Base-by-base conservation (phyloP, 1,140 invertebrate genomes). In the Coelopa frigida region DNA sequence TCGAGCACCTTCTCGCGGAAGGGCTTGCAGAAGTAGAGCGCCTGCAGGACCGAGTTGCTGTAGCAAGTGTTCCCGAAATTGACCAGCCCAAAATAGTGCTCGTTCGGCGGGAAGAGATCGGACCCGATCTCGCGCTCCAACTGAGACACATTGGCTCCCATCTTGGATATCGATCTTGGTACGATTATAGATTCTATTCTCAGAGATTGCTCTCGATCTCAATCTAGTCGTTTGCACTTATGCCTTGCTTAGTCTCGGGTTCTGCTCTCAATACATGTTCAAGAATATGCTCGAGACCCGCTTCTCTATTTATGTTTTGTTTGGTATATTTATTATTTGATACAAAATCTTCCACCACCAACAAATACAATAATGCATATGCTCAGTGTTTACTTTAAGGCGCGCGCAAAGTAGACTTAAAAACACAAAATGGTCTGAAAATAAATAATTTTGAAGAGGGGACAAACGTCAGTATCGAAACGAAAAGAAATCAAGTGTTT, bases 51-150 rank as follows among this genome's bases (percentile, higher is more conserved):
- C 31, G 94, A 98, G 75, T 99, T 99, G 70, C 94, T 97, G 68
- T 99, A 99, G 73, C 97, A 99, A 8, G 97, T 99, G 74, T 99
- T 99, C 44, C 97, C 97, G 82, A 99, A 99, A 83, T 97, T 98
- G 50, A 97, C 91, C 75, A 98, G 80, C 68, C 94, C 94, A 80
- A 98, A 98, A 72, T 96, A 98, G 74, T 96, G 91, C 75, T 98
- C 94, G 75, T 97, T 98, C 42, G 88, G 85, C 63, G 94, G 93
- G 75, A 98, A 94, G 70, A 94, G 88, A 75, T 96, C 94, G 57
- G 89, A 83, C 63, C 94, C 94, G 67, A 98, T 96, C 79, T 98
- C 93, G 78, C 89, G 87, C 78, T 97, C 94, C 71, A 98, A 74
- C 74, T 97, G 93, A 59, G 94, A 96, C 72, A 94, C 88, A 82